Evolutionary conservation across 2,113 vertebrate species (phyloP), one percentile per base, ranked within the genome.

Genomic region (Brevimyrus niger): DNA sequence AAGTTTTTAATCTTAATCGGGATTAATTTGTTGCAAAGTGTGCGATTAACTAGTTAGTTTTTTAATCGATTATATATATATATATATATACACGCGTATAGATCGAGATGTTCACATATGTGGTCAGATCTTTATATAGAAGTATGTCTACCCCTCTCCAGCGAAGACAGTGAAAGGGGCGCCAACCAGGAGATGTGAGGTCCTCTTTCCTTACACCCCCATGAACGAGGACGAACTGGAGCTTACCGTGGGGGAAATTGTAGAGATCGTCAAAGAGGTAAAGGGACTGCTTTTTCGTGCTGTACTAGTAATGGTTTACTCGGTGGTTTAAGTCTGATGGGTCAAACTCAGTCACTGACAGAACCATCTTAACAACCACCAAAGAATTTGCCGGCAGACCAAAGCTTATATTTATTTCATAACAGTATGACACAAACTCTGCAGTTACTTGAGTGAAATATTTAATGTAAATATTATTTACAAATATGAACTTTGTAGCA

Each of bases 181-280:
- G 31, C 93, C 87, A 46, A 91, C 86, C 8, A 95, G 95, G 91
- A 96, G 94, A 94, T 98, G 97, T 73, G 96, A 95, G 91, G 97
- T 96, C 48, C 86, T 92, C 21, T 97, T 92, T 89, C 61, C 92
- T 50, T 98, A 97, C 92, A 90, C 0, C 38, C 92, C 96, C 0
- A 0, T 90, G 44, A 96, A 96, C 87, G 86, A 93, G 0, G 97
- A 97, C 15, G 97, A 98, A 90, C 93, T 98, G 92, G 91, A 92
- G 80, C 93, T 98, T 92, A 91, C 91, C 65, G 90, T 92, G 19
- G 97, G 97, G 19, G 97, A 98, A 38, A 94, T 91, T 9, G 83
- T 97, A 80, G 97, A 97, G 90, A 92, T 98, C 89, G 55, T 97
- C 91, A 95, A 89, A 92, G 97, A 98, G 97, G 96, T 97, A 92